These are phyloP conservation scores for Pogonocichla stellata DNA, from an alignment of 2,113 vertebrate genomes.

Conservation along the genomic window DNA sequence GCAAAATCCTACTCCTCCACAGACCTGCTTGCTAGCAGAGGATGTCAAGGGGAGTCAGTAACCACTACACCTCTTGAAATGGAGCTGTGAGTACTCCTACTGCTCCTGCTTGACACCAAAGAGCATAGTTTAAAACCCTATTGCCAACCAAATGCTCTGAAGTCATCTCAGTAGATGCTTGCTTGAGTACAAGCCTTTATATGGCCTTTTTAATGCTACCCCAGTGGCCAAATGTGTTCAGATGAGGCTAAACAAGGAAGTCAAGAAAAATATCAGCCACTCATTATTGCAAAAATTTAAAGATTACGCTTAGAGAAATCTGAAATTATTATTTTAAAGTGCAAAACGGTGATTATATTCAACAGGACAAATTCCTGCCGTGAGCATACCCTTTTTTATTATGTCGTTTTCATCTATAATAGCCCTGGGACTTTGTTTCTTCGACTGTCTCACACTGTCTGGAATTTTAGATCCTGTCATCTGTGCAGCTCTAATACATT, in stretches of 20 bases:
- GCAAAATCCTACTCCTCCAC: not conserved
- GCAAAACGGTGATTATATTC: not conserved
- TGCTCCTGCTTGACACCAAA: not conserved
- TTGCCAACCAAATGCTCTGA: not conserved
- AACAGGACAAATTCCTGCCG: not conserved
- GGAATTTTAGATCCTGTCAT: conserved; percentile 43
- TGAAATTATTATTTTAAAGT: not conserved
- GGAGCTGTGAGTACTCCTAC: not conserved
- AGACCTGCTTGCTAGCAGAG: not conserved
- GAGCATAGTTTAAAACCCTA: not conserved
- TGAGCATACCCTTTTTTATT: not conserved
- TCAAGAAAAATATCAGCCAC: not conserved
- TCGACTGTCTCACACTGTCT: conserved; percentile 20
- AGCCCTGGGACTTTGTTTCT: conserved; percentile 32
- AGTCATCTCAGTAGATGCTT: not conserved
- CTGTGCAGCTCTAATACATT: conserved; percentile 14
- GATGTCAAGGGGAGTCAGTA: not conserved
- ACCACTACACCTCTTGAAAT: not conserved
- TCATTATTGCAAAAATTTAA: conserved; percentile 37
- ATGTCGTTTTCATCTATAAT: not conserved
- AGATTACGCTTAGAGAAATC: conserved; percentile 21
- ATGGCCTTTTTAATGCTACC: not conserved
- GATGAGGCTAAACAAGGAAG: not conserved
- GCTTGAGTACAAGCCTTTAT: not conserved
- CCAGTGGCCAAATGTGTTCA: not conserved